Evolutionary conservation across 2,113 vertebrate genomes (phyloP).

Genomic region (Ammospiza caudacuta): DNA sequence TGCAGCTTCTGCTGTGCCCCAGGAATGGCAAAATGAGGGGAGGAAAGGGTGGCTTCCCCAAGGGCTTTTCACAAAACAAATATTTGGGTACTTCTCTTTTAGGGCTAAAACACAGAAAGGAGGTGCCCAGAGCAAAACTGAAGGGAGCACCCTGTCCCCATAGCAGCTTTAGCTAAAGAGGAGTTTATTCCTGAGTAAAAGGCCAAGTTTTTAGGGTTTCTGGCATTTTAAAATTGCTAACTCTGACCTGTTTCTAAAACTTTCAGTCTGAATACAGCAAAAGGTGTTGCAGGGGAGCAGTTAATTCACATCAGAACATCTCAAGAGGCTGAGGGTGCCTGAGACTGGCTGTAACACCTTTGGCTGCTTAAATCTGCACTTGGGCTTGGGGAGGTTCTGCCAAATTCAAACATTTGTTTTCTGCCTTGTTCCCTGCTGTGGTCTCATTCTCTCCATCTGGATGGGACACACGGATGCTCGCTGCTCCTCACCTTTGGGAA

Average conservation of each 20-base stretch:
- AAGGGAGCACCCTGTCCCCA: background rate
- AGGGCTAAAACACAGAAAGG: background rate
- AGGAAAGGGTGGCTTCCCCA: background rate
- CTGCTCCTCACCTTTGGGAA: background rate
- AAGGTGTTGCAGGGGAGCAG: background rate
- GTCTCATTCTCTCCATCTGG: rapidly evolving
- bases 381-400: rapidly evolving
- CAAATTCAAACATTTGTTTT: background rate
- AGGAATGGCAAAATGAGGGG: background rate
- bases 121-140: background rate
- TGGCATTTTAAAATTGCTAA: background rate
- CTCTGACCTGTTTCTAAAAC: background rate
- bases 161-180: background rate
- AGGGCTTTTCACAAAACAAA: background rate
- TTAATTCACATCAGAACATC: background rate
- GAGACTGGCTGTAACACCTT: background rate
- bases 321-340: background rate
- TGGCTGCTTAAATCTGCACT: background rate
- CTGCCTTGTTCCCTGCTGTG: background rate
- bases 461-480: rapidly evolving
- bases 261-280: background rate
- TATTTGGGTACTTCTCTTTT: background rate
- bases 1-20: background rate
- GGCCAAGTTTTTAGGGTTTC: background rate
- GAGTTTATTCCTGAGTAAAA: background rate